These are phyloP conservation scores for Procavia capensis DNA, from an alignment of 2,113 vertebrate genomes.

Conservation along the genomic window DNA sequence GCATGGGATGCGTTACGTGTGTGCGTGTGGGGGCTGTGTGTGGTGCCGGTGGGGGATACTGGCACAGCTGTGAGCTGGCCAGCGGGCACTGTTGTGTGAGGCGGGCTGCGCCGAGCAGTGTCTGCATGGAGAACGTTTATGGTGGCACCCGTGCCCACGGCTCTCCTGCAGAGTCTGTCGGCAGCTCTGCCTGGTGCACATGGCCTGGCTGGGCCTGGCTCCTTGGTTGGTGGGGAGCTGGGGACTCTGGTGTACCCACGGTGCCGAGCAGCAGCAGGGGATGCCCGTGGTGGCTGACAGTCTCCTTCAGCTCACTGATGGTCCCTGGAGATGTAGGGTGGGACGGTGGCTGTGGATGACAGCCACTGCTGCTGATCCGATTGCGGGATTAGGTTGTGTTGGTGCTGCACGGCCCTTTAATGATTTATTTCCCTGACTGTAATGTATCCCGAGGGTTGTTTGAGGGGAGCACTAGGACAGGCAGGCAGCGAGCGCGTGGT, in stretches of 20 bases:
- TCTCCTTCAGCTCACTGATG: background rate
- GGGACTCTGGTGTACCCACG: too few species aligned
- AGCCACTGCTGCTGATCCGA: background rate
- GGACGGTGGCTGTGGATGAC: background rate
- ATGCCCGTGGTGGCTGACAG: background rate
- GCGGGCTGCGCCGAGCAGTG: background rate
- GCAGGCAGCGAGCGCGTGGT: too few species aligned
- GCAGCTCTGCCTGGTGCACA: background rate
- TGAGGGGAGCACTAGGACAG: too few species aligned
- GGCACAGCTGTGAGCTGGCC: background rate
- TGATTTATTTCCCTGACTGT: background rate
- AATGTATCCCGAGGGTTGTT: background rate
- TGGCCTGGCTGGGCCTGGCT: background rate
- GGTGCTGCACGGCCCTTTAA: background rate
- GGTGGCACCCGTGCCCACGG: too few species aligned
- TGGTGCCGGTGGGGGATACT: background rate
- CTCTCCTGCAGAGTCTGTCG: too few species aligned
- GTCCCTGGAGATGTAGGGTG: too few species aligned
- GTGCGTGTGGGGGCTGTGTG: too few species aligned
- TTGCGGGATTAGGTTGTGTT: background rate
- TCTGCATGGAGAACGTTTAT: background rate
- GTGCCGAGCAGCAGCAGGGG: background rate
- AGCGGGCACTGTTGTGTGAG: accelerated
- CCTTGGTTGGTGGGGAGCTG: background rate
- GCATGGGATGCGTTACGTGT: too few species aligned